Percentiles rank a stretch among this genome's conserved stretches.
Conservation (phyloP, 1,140 invertebrate species). For the Drosophila ercepeae region DNA sequence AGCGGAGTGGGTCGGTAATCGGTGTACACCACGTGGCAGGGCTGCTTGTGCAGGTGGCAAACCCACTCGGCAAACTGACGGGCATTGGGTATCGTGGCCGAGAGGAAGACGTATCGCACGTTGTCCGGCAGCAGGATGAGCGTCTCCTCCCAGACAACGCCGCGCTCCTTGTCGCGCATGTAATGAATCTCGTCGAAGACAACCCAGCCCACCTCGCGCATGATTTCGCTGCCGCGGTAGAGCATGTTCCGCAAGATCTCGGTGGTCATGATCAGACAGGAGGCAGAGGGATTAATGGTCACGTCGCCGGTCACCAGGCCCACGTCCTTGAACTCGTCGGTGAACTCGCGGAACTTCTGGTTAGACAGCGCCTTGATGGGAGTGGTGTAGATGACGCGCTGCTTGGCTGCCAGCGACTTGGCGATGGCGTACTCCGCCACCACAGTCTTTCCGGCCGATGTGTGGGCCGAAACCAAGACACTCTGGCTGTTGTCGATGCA, state of each 20-base stretch:
- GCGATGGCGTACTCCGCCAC: constrained; percentile 95
- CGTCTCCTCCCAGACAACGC: constrained; percentile 99
- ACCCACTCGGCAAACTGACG: constrained; percentile 99
- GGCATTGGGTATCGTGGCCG: constrained; percentile 99
- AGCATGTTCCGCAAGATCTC: constrained; percentile 99
- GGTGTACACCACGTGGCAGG: constrained; percentile 99
- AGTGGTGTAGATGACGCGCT: constrained; percentile 99
- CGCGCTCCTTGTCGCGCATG: constrained; percentile 99
- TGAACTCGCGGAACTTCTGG: constrained; percentile 99
- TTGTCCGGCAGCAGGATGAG: constrained; percentile 98
- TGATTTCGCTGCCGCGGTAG: constrained; percentile 98
- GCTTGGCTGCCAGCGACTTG: constrained; percentile 88
- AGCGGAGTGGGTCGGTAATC: constrained; percentile 98
- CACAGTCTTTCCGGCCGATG: constrained; percentile 99
- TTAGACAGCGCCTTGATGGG: constrained; percentile 99
- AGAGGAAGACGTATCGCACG: constrained; percentile 99
- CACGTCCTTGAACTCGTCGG: constrained; percentile 99
- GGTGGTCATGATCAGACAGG: constrained; percentile 99
- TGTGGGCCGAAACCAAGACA: constrained; percentile 99
- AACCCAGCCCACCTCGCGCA: constrained; percentile 99
- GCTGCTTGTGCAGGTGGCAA: constrained; percentile 97
- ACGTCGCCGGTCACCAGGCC: constrained; percentile 99
- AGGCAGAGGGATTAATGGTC: constrained; percentile 98
- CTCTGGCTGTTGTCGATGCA: constrained; percentile 99
- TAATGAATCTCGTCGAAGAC: constrained; percentile 99